A percentile compares a stretch with the other conserved stretches of the same genome.
Conservation (phyloP, 2,888 invertebrate species). For the Eupithecia vulgata region DNA sequence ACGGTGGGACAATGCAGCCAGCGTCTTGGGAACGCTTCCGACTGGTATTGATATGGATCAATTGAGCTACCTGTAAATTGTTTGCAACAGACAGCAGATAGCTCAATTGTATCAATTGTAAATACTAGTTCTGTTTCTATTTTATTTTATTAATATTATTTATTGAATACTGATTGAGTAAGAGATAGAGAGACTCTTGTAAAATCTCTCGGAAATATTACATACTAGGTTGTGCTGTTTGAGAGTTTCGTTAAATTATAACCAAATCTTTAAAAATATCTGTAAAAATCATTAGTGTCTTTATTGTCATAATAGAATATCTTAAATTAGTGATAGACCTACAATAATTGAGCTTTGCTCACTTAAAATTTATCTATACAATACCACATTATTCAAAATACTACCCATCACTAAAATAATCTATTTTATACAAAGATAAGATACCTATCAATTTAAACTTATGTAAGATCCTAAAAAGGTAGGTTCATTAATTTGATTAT, state of each 20-base stretch:
- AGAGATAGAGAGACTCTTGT: too few relatives aligned
- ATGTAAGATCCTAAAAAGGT: background rate
- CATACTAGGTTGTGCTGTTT: too few relatives aligned
- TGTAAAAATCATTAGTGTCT: background rate
- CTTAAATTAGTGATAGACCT: background rate
- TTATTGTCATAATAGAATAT: constrained; percentile 17
- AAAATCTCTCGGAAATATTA: too few relatives aligned
- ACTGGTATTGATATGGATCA: too few relatives aligned
- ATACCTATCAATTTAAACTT: background rate
- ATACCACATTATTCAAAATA: background rate
- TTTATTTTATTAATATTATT: too few relatives aligned
- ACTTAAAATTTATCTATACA: background rate
- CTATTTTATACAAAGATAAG: background rate
- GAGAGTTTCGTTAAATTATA: background rate
- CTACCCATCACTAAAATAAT: background rate
- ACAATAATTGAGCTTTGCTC: constrained; percentile 16
- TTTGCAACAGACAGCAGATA: too few relatives aligned
- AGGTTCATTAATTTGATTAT: background rate
- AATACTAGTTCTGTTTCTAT: too few relatives aligned
- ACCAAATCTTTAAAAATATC: background rate
- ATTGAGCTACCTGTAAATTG: too few relatives aligned
- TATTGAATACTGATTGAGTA: too few relatives aligned
- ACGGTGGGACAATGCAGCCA: too few relatives aligned
- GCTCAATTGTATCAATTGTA: too few relatives aligned
- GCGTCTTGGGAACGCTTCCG: too few relatives aligned